A percentile compares a stretch with the other conserved stretches of the same genome.
Evolutionary conservation across 2,888 invertebrate species (phyloP).

Genomic region (Rhogogaster chlorosoma): DNA sequence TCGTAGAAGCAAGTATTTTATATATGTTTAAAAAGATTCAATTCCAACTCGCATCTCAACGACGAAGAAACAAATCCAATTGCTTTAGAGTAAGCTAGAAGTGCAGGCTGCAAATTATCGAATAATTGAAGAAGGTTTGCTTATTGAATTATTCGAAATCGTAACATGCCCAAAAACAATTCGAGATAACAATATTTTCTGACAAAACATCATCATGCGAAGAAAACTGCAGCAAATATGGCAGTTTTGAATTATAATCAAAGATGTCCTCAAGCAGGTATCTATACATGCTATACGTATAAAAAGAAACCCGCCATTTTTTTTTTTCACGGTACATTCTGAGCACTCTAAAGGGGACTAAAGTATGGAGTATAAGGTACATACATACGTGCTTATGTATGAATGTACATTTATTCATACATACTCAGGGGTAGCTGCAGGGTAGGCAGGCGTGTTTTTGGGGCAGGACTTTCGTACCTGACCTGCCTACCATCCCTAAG

Average conservation of each 20-base stretch:
- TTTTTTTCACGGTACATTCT: conserved; percentile 6
- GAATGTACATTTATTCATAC: conserved; percentile 12
- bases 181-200: neutral
- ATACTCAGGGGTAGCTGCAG: conserved; percentile 12
- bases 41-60: neutral
- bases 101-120: neutral
- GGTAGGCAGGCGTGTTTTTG: conserved; percentile 42
- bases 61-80: neutral
- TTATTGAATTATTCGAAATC: neutral
- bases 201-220: neutral
- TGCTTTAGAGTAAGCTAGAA: neutral
- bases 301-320: conserved; percentile 43
- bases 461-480: conserved; percentile 47
- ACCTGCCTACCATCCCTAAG: conserved; percentile 45
- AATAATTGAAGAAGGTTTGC: neutral
- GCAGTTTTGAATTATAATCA: neutral
- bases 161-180: neutral
- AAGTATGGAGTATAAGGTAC: neutral
- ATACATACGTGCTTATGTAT: neutral
- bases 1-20: neutral
- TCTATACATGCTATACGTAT: neutral
- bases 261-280: conserved; percentile 5
- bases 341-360: neutral
- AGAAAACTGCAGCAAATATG: neutral
- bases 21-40: neutral